Conservation (phyloP, 2,888 invertebrate species). For the Calameuta pallipes region DNA sequence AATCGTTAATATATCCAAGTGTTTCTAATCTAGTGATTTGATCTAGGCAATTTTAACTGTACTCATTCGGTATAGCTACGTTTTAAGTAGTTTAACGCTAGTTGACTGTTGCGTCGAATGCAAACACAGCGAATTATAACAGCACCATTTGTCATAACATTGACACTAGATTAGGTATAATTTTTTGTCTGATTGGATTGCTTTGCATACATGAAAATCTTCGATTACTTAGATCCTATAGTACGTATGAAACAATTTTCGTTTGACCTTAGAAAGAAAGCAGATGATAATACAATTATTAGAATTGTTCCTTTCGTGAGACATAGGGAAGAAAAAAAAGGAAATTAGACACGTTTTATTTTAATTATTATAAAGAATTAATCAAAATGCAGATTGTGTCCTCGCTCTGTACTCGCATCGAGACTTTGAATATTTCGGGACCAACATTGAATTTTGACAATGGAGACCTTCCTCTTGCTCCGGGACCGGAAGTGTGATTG, state of each 20-base stretch:
- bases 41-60: not conserved
- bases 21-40: conserved; percentile 14
- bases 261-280: not conserved
- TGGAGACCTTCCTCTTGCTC: not conserved
- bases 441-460: not conserved
- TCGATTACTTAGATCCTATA: not conserved
- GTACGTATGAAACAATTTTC: not conserved
- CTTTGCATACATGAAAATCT: not conserved
- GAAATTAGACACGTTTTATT: not conserved
- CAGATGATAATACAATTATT: not conserved
- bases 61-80: not conserved
- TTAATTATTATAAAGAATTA: not conserved
- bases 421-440: not conserved
- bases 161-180: not conserved
- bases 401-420: not conserved
- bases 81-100: not conserved
- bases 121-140: not conserved
- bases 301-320: not conserved
- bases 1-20: conserved; percentile 25
- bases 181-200: not conserved
- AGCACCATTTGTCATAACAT: not conserved
- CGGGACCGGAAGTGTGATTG: not conserved
- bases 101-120: not conserved
- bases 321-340: not conserved
- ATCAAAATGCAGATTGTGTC: not conserved